Percentiles rank a stretch among this genome's conserved stretches.
Conservation (phyloP, 2,113 vertebrate genomes). For the Ceyx cyanopectus region DNA sequence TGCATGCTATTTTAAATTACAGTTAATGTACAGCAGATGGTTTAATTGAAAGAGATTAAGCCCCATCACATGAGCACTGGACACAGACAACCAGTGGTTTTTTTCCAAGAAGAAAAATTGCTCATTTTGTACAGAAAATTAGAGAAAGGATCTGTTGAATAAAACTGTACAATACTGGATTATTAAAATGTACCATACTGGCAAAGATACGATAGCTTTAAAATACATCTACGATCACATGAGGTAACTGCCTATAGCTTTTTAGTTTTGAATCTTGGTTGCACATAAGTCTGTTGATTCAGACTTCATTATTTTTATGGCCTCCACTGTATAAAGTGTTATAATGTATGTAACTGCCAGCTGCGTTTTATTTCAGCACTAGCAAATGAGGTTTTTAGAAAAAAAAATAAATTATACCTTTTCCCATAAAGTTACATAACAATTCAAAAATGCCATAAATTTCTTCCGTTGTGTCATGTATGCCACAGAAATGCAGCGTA, state of each 20-base stretch:
- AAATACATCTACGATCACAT: neutral
- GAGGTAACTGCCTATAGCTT: neutral
- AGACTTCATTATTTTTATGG: conserved; percentile 46
- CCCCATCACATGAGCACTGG: neutral
- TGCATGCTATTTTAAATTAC: neutral
- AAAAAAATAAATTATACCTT: neutral
- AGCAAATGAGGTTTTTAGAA: neutral
- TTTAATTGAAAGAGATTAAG: neutral
- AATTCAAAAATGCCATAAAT: neutral
- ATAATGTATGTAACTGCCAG: neutral
- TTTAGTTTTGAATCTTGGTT: neutral
- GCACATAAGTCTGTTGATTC: neutral
- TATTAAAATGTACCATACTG: neutral
- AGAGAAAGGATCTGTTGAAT: neutral
- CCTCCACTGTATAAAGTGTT: conserved; percentile 4
- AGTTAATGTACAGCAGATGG: neutral
- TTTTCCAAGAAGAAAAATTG: neutral
- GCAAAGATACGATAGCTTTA: neutral
- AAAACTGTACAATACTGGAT: neutral
- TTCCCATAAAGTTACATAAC: neutral
- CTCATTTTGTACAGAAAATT: neutral
- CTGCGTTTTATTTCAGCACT: conserved; percentile 35
- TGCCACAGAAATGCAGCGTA: neutral
- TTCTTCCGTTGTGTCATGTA: neutral
- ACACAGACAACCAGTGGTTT: neutral